Evolutionary conservation across 2,797 vertebrate genomes (phyloP), one percentile per base, ranked within the genome.

Genomic region (Trichosurus vulpecula): DNA sequence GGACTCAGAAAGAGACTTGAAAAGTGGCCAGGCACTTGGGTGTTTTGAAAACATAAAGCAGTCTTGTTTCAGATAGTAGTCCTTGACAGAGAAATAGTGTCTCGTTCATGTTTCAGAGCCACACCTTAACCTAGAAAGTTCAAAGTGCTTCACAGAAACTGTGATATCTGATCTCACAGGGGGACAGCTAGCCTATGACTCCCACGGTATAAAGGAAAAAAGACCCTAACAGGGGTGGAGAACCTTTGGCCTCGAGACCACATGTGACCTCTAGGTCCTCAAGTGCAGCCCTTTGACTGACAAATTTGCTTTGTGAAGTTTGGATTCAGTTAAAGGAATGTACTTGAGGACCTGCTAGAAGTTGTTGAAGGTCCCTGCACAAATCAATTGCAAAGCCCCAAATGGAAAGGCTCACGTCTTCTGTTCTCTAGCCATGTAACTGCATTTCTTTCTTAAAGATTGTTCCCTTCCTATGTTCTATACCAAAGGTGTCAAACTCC

Each of bases 81-180:
- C 47, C 41, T 66, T 81, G 89, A 90, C 35, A 97, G 94, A 95
- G 90, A 94, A 95, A 97, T 52, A 41, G 53, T 31, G 29, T 89
- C 90, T 56, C 90, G 53, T 89, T 8, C 2, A 5, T 6, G 9
- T 41, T 74, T n/a, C 61, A 74, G 14, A 41, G 35, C 16, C 16
- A 74, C 35, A 95, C 90, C 51, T 96, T 91, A 52, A 30, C 66
- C 61, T 74, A 93, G 66, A 94, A 91, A 56, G 8, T 58, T 97
- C 74, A 96, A 74, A 97, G 92, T 16, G 30, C 66, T 95, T 96
- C 90, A 54, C 91, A 95, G 57, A 97, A 94, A 93, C 27, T 89
- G 19, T 92, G 91, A 30, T 12, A 56, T 51, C 41, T 94, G 22
- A 89, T 93, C 87, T 41, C 19, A 22, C 12, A 9, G 53, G 9